A percentile compares a stretch with the other conserved stretches of the same genome.
Conservation (phyloP, 2,888 invertebrate genomes). For the Orthosia gothica region DNA sequence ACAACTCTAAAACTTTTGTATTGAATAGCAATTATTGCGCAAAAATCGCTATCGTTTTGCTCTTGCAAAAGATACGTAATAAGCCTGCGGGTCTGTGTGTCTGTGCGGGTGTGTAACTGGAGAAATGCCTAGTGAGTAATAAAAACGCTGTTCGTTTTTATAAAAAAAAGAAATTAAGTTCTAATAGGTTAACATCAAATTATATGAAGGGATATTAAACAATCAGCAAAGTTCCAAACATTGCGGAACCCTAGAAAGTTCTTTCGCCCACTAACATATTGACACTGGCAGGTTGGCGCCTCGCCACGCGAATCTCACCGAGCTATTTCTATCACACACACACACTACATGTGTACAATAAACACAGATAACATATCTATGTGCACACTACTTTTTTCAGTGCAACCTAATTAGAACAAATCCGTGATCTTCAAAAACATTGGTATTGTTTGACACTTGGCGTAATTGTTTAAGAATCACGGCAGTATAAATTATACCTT, state of each 20-base stretch:
- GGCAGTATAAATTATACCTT: not conserved
- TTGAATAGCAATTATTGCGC: too few species aligned
- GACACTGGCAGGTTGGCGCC: conserved; percentile 75
- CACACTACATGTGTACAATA: conserved; percentile 44
- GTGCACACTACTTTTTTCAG: conserved; percentile 43
- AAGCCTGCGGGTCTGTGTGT: too few species aligned
- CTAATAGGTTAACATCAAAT: not conserved
- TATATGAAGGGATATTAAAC: not conserved
- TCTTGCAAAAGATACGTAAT: too few species aligned
- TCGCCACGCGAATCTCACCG: conserved; percentile 71
- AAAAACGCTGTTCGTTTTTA: too few species aligned
- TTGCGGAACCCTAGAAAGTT: conserved; percentile 56
- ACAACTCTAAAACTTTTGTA: too few species aligned
- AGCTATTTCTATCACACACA: conserved; percentile 72
- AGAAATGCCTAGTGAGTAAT: too few species aligned
- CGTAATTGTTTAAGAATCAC: not conserved
- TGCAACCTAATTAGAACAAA: conserved; percentile 27
- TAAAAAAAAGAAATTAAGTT: too few species aligned
- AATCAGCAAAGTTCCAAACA: not conserved
- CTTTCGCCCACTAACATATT: conserved; percentile 57
- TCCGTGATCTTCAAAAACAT: conserved; percentile 11
- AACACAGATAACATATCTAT: conserved; percentile 50
- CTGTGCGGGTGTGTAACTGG: too few species aligned
- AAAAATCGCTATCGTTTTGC: too few species aligned
- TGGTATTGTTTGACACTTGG: not conserved